phyloP scores from a whole-genome alignment of 2,113 vertebrate genomes.

The Bufo gargarizans region DNA sequence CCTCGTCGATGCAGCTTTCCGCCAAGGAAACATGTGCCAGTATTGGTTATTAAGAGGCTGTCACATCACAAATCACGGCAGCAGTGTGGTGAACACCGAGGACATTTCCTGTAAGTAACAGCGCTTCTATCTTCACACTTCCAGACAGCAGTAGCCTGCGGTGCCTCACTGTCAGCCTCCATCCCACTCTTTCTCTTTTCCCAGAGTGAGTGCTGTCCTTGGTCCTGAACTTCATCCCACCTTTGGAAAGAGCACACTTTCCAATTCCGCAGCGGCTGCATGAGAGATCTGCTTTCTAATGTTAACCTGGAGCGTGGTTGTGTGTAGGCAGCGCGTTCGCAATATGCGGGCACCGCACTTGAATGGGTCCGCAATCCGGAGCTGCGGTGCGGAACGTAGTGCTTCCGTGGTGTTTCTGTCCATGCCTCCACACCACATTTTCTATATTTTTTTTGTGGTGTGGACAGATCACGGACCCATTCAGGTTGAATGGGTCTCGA shows the following conservation, averaged over 20 bases:
- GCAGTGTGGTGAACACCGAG: neutral
- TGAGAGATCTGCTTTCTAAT: neutral
- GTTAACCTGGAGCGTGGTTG: neutral
- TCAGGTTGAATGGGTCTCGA: too few species aligned
- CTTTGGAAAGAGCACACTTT: neutral
- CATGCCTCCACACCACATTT: too few species aligned
- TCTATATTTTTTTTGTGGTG: too few species aligned
- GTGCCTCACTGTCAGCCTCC: neutral
- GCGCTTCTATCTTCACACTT: neutral
- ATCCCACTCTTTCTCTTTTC: constrained; percentile 1
- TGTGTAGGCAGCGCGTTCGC: neutral
- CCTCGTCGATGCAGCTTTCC: neutral
- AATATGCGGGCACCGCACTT: too few species aligned
- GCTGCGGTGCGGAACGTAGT: too few species aligned
- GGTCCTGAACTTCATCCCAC: constrained; percentile 25
- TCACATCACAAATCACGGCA: neutral
- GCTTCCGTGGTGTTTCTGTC: too few species aligned
- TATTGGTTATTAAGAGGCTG: constrained; percentile 7
- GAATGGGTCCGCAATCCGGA: too few species aligned
- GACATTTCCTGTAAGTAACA: neutral
- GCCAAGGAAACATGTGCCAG: constrained; percentile 1
- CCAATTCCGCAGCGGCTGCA: neutral
- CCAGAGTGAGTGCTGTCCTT: constrained; percentile 18
- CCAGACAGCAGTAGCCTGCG: neutral
- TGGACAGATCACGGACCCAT: too few species aligned